Evolutionary conservation across 2,113 vertebrate species (phyloP), one percentile per base, ranked within the genome.

Genomic region (Nipponia nippon): DNA sequence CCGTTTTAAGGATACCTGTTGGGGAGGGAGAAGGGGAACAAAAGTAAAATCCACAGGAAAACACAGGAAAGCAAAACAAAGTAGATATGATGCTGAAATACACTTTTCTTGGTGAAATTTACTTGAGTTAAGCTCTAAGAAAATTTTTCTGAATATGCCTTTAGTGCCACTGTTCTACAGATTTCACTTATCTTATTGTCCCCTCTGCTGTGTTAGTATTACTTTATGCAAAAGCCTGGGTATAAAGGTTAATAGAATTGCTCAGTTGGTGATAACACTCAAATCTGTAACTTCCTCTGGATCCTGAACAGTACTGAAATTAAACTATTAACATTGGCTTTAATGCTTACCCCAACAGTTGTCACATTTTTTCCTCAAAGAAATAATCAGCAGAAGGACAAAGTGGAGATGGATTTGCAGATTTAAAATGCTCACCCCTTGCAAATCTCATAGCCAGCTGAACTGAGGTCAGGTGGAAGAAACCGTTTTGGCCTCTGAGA

Each of bases 21-120:
- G 30, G 1, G 13, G 5, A 5, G 21, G 9, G 0, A 1, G 5
- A 3, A 11, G 0, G 0, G 25, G n/a, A 47, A n/a, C 16, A 11
- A 67, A 92, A 94, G 30, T 3, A 72, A 67, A 86, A 73, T 82
- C 22, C 10, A 63, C 14, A 42, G 40, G 40, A 42, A 83, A 72
- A 38, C 29, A 50, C 3, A 42, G 7, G 7, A 36, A 69, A 90
- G 16, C 1, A 9, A 50, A 59, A 26, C 2, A 34, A 90, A 72
- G 8, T 12, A 4, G 4, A 21, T 62, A 19, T 50, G 30, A 36
- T 66, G 38, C 11, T 85, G 63, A 66, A 93, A 58, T 62, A 7
- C 4, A 38, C 15, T 32, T 76, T 79, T 63, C 3, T 56, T 65
- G 2, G 2, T 86, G 23, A 52, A 77, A n/a, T 11, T 32, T 84